These are phyloP conservation scores for Esox lucius DNA, from an alignment of 2,797 vertebrate species.

Conservation along the genomic window DNA sequence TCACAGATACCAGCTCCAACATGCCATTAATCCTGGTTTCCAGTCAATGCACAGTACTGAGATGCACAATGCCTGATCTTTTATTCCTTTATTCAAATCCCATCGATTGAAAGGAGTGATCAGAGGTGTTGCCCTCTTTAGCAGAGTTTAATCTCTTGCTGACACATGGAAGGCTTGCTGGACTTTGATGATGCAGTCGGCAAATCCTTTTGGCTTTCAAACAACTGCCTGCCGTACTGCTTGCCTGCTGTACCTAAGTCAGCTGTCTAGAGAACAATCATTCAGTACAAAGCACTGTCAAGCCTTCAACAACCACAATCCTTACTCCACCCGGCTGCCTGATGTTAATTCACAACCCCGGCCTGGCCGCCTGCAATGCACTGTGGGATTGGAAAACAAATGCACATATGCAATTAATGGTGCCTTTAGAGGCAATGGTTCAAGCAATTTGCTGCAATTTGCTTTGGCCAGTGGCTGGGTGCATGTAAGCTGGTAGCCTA, in stretches of 20 bases:
- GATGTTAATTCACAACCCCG: conserved; percentile 73
- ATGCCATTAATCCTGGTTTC: conserved; percentile 67
- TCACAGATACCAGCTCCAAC: conserved; percentile 66
- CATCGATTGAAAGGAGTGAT: conserved; percentile 80
- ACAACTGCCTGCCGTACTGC: conserved; percentile 66
- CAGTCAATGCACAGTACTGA: conserved; percentile 61
- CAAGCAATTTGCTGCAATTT: conserved; percentile 68
- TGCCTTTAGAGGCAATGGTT: conserved; percentile 75
- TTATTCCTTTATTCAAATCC: conserved; percentile 80
- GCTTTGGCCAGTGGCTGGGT: conserved; percentile 60
- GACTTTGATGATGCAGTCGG: conserved; percentile 81
- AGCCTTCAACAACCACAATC: conserved; percentile 75
- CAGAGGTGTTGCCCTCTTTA: conserved; percentile 77
- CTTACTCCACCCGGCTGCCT: conserved; percentile 71
- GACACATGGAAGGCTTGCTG: conserved; percentile 79
- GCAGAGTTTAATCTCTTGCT: conserved; percentile 77
- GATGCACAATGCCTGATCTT: conserved; percentile 71
- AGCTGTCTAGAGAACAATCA: conserved; percentile 84
- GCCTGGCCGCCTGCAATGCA: conserved; percentile 63
- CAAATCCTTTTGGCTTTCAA: conserved; percentile 81
- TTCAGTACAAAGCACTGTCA: conserved; percentile 83
- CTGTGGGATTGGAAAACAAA: conserved; percentile 76
- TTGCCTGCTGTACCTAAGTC: conserved; percentile 66
- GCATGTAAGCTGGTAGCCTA: conserved; percentile 58
- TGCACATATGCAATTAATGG: conserved; percentile 80